phyloP scores from a whole-genome alignment of 2,797 vertebrate genomes.

The Euphonia xanthogaster region DNA sequence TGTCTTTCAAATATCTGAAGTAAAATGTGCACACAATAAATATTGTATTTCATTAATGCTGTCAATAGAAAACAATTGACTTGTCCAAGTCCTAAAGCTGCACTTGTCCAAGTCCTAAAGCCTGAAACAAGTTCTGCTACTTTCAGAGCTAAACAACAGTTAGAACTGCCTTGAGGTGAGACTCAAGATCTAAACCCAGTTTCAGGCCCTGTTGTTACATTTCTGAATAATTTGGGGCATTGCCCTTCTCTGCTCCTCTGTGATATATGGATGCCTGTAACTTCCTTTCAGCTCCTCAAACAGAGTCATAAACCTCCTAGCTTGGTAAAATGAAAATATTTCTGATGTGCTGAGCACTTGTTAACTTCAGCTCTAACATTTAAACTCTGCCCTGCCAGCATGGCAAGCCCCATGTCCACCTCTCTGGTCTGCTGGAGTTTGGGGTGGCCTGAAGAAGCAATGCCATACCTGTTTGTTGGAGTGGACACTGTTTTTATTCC shows the following conservation, averaged over 20 bases:
- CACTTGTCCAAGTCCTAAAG: not conserved
- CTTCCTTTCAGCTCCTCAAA: not conserved
- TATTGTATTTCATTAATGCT: not conserved
- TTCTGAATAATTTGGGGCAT: not conserved
- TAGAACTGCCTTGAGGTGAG: not conserved
- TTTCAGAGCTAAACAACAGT: not conserved
- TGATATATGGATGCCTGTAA: fast-evolving
- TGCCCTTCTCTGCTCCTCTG: not conserved
- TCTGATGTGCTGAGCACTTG: not conserved
- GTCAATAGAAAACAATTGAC: not conserved
- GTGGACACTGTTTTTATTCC: constrained; percentile 82
- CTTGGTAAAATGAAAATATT: not conserved
- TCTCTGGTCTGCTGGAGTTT: not conserved
- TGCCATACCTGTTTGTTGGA: constrained; percentile 83
- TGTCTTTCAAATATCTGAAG: not conserved
- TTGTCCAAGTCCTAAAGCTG: not conserved
- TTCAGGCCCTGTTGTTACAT: not conserved
- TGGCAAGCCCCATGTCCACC: not conserved
- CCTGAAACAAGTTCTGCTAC: not conserved
- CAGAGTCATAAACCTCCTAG: not conserved
- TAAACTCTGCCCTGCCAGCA: not conserved
- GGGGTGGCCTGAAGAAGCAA: not conserved
- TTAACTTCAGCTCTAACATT: not conserved
- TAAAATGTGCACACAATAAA: not conserved
- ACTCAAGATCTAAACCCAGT: not conserved